phyloP scores from a whole-genome alignment of 2,888 invertebrate genomes.

The Magallana nippona region DNA sequence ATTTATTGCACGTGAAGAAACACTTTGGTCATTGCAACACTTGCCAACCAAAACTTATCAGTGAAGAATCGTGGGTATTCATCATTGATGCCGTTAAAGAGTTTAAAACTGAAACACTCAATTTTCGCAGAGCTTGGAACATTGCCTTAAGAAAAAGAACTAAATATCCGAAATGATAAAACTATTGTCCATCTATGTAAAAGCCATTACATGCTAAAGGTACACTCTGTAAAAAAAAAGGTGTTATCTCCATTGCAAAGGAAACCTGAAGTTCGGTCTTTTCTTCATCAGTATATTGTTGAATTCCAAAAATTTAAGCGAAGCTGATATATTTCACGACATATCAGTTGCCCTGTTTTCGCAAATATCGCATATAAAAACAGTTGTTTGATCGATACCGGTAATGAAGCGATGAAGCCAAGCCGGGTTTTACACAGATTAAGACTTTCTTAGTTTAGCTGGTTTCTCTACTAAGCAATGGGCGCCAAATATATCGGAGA shows the following conservation, averaged over 20 bases:
- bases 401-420: not conserved
- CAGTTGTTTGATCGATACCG: not conserved
- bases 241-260: not conserved
- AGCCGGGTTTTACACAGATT: not conserved
- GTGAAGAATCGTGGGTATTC: too few relatives aligned
- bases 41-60: too few relatives aligned
- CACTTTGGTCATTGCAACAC: too few relatives aligned
- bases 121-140: not conserved
- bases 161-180: not conserved
- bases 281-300: not conserved
- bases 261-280: not conserved
- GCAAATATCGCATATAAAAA: not conserved
- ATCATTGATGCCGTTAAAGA: too few relatives aligned
- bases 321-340: not conserved
- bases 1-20: not conserved
- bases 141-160: not conserved
- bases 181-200: not conserved
- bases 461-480: not conserved
- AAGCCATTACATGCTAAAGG: not conserved
- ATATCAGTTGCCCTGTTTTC: not conserved
- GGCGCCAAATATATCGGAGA: not conserved
- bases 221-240: too few relatives aligned
- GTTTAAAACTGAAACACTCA: too few relatives aligned
- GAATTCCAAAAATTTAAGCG: too few relatives aligned
- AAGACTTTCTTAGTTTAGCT: not conserved